phyloP scores from a whole-genome alignment of 2,113 vertebrate species.

The Malurus melanocephalus region DNA sequence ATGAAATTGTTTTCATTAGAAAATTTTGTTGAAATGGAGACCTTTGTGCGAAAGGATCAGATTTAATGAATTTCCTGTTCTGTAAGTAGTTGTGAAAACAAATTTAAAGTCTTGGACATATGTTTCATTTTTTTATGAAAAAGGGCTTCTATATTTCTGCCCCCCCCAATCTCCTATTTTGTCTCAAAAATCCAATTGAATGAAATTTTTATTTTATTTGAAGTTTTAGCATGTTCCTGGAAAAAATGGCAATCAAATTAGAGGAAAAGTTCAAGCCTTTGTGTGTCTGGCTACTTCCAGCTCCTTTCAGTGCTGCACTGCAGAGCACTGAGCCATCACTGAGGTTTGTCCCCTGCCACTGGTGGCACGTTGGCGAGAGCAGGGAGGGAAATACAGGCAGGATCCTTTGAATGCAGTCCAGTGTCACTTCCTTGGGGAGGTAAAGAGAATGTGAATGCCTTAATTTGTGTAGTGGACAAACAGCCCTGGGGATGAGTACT shows the following conservation, averaged over 20 bases:
- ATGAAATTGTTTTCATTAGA: background rate
- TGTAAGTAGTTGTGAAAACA: background rate
- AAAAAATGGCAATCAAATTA: background rate
- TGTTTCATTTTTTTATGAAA: background rate
- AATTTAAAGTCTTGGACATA: background rate
- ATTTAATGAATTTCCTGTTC: background rate
- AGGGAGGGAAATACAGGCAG: background rate
- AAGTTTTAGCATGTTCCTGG: background rate
- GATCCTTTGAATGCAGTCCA: rapidly evolving
- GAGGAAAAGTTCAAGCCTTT: background rate
- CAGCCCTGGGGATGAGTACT: background rate
- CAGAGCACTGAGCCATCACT: background rate
- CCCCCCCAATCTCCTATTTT: background rate
- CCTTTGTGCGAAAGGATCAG: background rate
- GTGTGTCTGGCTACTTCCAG: background rate
- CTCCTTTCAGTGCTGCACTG: background rate
- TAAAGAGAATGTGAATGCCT: background rate
- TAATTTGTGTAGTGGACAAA: background rate
- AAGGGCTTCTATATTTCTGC: background rate
- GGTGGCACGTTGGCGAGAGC: background rate
- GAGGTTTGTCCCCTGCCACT: background rate
- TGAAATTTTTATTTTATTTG: background rate
- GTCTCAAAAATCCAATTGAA: background rate
- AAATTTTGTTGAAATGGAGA: background rate
- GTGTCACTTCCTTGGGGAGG: background rate